Base-by-base conservation (phyloP, 1,140 invertebrate genomes). In the Hypsibius dujardini region DNA sequence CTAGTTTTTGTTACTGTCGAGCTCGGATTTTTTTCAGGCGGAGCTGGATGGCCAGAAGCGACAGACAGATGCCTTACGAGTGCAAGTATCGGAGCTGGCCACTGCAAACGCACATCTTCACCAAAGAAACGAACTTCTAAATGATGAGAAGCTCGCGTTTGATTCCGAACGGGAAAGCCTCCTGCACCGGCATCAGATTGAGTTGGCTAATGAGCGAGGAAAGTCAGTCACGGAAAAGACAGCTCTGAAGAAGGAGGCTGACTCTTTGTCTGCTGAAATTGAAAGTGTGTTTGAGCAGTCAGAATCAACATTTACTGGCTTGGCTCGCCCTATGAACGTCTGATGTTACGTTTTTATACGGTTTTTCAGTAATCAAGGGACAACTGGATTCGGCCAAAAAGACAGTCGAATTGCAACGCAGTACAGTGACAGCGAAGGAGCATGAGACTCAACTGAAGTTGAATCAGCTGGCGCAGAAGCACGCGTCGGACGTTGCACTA, bases 371-470 rank as follows among this genome's bases (percentile, higher is more conserved):
- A 56, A 12, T n/a, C n/a, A 7, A 56, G 50, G 50, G n/a, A 56
- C 7, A 7, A 7, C 50, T 56, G 7, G 50, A 56, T n/a, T n/a
- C n/a, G 7, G 7, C 7, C 7, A 56, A 56, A 56, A 56, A 56
- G n/a, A n/a, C 50, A 7, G 7, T 56, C n/a, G 50, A 56, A 7
- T n/a, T 56, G 7, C 50, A 56, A n/a, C 7, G n/a, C 0, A 7
- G n/a, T 7, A 7, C n/a, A 12, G n/a, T 56, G 7, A n/a, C 50
- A 7, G 50, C 7, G 7, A 56, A 56, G n/a, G 50, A 56, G n/a
- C 50, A 56, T 56, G 50, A 56, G n/a, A n/a, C 50, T 7, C 50
- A 56, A 56, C 7, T 56, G 50, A 56, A 56, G 50, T n/a, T 56
- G n/a, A 56, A 56, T n/a, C 7, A 56, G 7, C 50, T 12, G 50